Evolutionary conservation across 2,888 invertebrate species (phyloP), one percentile per base, ranked within the genome.

Genomic region (Clostera curtula): DNA sequence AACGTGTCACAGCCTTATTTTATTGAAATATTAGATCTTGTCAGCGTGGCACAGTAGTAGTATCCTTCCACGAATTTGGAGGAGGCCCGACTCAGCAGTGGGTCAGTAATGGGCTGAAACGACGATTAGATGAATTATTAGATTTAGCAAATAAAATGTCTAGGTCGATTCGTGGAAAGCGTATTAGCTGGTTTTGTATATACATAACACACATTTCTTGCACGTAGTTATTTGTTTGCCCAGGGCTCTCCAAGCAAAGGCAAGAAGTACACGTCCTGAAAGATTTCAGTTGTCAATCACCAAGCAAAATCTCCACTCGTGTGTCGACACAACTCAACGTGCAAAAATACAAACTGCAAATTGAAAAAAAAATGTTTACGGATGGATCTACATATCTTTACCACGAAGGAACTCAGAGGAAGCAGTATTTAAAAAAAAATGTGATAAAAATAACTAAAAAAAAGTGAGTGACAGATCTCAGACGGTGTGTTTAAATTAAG

Each of bases 391-490:
- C 48, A 55, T 49, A 59, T 55, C 56, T 55, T 52, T 50, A 49
- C 52, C 52, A 53, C 36, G 43, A 49, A 49, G 56, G 63, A 65
- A 60, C 60, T 56, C 60, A 61, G 60, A 59, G 56, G 55, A 55
- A 47, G 49, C 75, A 75, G 74, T 76, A 76, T 76, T 75, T 63
- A 54, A 71, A 70, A 58, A 59, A 68, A 75, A 69, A 73, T 79
- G 75, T 76, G 76, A 79, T 76, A 76, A 72, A 70, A 74, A 66
- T n/a, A 77, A 70, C 68, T 69, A 53, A 56, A 69, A 74, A 73
- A 76, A 73, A 77, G 79, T 77, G 79, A 79, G 72, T 74, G 79
- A 76, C 72, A 68, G 82, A 83, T 83, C 82, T 83, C 83, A 82
- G 64, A 65, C 47, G 67, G 69, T 65, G 71, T 73, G 66, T 62